These are phyloP conservation scores for Megalurothrips usitatus DNA, from an alignment of 2,888 invertebrate genomes.

Conservation along the genomic window DNA sequence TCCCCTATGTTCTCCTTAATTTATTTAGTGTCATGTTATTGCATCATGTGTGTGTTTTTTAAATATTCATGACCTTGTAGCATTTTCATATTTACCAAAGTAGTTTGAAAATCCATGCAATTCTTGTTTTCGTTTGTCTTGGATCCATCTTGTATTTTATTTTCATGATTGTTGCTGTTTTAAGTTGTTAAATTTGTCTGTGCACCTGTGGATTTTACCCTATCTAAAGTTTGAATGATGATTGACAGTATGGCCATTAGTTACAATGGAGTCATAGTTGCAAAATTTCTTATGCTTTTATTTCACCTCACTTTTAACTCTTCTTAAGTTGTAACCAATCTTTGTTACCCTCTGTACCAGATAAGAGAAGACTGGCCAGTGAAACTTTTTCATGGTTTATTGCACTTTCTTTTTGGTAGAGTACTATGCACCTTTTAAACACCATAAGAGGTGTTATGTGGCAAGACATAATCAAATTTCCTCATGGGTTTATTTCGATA, in stretches of 20 bases:
- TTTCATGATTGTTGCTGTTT: neutral
- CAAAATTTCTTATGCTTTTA: constrained; percentile 33
- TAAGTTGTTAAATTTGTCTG: neutral
- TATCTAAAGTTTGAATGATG: neutral
- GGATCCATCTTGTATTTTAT: constrained; percentile 18
- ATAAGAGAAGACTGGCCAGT: too few species aligned
- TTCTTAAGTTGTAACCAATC: neutral
- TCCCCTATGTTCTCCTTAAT: neutral
- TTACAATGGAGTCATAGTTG: too few species aligned
- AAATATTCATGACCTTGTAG: neutral
- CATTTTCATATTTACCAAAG: constrained; percentile 22
- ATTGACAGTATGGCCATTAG: too few species aligned
- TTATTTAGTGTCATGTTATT: constrained; percentile 27
- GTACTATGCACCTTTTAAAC: too few species aligned
- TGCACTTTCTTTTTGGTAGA: too few species aligned
- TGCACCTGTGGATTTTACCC: neutral
- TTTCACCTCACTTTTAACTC: constrained; percentile 35
- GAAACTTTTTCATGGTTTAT: too few species aligned
- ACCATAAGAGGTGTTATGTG: too few species aligned
- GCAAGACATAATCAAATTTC: too few species aligned
- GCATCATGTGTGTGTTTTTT: constrained; percentile 28
- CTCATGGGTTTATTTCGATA: too few species aligned
- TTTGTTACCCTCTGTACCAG: too few species aligned
- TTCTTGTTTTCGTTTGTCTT: constrained; percentile 30
- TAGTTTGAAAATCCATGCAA: neutral